A percentile compares a stretch with the other conserved stretches of the same genome.
Conservation (phyloP, 2,113 vertebrate species). For the Garra rufa region DNA sequence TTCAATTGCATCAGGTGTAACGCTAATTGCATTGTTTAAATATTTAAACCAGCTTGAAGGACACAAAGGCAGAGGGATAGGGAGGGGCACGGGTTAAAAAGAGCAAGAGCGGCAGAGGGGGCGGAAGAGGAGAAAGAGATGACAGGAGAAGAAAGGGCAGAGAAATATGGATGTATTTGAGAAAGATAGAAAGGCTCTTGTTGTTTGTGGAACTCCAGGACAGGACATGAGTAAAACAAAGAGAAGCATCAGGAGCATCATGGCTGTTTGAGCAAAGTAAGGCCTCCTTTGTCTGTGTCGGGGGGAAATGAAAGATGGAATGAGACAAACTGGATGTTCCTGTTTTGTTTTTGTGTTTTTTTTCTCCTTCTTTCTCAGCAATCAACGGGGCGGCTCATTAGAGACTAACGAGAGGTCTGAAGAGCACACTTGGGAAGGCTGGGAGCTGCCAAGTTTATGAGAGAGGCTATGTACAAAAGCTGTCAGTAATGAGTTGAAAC, state of each 20-base stretch:
- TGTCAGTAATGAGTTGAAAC: conserved; percentile 48
- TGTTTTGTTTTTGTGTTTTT: background rate
- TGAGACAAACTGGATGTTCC: conserved; percentile 45
- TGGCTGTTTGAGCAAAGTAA: conserved; percentile 19
- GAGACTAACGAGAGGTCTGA: conserved; percentile 36
- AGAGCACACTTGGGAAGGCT: conserved; percentile 21
- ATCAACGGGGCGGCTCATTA: conserved; percentile 51
- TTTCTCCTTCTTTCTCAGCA: conserved; percentile 20
- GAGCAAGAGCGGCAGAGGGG: background rate
- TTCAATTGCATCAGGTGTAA: conserved; percentile 51
- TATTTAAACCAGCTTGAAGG: conserved; percentile 54
- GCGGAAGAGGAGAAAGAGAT: conserved; percentile 22
- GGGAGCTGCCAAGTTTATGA: conserved; percentile 27
- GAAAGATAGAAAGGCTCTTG: conserved; percentile 42
- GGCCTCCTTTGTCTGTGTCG: conserved; percentile 17
- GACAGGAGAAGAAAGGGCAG: conserved; percentile 27
- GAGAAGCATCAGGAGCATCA: conserved; percentile 9
- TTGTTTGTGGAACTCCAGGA: conserved; percentile 44
- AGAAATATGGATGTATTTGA: conserved; percentile 27
- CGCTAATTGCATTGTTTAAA: conserved; percentile 61
- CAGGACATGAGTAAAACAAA: conserved; percentile 24
- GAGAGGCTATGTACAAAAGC: conserved; percentile 34
- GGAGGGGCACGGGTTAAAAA: conserved; percentile 9
- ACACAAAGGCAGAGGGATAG: conserved; percentile 21
- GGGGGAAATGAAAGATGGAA: conserved; percentile 10